A percentile compares a stretch with the other conserved stretches of the same genome.
Evolutionary conservation across 1,140 invertebrate genomes (phyloP).

Genomic region (Heliconius congener): DNA sequence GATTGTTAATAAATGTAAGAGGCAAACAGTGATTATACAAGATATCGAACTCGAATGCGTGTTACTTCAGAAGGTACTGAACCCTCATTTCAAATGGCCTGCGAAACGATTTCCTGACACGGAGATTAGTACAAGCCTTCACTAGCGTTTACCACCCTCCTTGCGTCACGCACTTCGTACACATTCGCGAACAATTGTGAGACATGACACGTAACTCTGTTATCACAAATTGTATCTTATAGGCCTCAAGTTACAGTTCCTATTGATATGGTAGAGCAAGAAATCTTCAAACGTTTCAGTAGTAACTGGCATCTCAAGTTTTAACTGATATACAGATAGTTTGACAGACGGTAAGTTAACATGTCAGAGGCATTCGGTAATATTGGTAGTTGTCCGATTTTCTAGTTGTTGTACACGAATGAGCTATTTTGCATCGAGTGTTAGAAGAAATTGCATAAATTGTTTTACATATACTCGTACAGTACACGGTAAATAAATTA

Average conservation of each 20-base stretch:
- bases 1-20: conserved; percentile 51
- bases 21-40: conserved; percentile 71
- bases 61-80: conserved; percentile 59
- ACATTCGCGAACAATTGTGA: conserved; percentile 53
- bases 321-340: conserved; percentile 61
- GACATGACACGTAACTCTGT: conserved; percentile 51
- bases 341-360: conserved; percentile 79
- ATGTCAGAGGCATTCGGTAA: conserved; percentile 70
- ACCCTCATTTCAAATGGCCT: conserved; percentile 78
- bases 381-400: conserved; percentile 45
- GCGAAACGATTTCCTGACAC: conserved; percentile 81
- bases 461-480: background rate
- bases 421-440: background rate
- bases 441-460: conserved; percentile 9
- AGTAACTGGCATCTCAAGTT: conserved; percentile 14
- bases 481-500: background rate
- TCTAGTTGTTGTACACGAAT: conserved; percentile 22
- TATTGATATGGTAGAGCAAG: conserved; percentile 40
- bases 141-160: conserved; percentile 75
- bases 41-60: conserved; percentile 75
- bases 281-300: conserved; percentile 14
- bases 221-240: conserved; percentile 56
- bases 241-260: conserved; percentile 49
- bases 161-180: conserved; percentile 79
- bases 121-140: conserved; percentile 81